These are phyloP conservation scores for Hippocampus comes DNA, from an alignment of 2,113 vertebrate species.

Conservation along the genomic window DNA sequence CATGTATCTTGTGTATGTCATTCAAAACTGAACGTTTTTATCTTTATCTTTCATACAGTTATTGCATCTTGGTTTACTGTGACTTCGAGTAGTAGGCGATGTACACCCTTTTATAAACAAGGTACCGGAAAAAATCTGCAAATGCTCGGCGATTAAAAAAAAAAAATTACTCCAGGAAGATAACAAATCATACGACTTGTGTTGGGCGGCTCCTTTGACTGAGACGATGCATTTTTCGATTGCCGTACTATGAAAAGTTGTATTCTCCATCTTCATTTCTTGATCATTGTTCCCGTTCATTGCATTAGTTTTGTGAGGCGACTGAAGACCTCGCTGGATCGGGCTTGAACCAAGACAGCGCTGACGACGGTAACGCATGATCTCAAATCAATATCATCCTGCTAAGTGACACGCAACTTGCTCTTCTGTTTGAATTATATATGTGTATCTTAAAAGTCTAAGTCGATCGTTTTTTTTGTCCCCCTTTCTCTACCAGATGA, in stretches of 20 bases:
- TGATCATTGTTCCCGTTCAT: neutral
- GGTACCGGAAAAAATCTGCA: too few relatives aligned
- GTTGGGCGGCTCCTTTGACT: too few relatives aligned
- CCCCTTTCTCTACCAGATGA: neutral
- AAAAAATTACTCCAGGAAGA: too few relatives aligned
- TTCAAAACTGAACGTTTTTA: neutral
- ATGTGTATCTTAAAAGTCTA: neutral
- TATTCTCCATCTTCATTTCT: neutral
- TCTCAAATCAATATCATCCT: neutral
- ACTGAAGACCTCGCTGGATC: constrained; percentile 78
- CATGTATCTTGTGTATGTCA: neutral
- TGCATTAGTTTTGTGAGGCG: constrained; percentile 33
- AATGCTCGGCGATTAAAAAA: too few relatives aligned
- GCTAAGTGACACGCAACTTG: neutral
- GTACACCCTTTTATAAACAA: too few relatives aligned
- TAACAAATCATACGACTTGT: too few relatives aligned
- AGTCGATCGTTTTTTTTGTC: too few relatives aligned
- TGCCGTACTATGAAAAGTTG: too few relatives aligned
- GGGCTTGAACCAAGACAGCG: constrained; percentile 72
- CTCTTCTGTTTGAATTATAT: neutral
- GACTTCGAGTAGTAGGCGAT: too few relatives aligned
- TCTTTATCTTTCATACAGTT: too few relatives aligned
- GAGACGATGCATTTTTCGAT: too few relatives aligned
- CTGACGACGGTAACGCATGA: constrained; percentile 42
- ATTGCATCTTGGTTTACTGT: too few relatives aligned